Conservation (phyloP, 2,113 vertebrate genomes). For the Enhydra lutris region DNA sequence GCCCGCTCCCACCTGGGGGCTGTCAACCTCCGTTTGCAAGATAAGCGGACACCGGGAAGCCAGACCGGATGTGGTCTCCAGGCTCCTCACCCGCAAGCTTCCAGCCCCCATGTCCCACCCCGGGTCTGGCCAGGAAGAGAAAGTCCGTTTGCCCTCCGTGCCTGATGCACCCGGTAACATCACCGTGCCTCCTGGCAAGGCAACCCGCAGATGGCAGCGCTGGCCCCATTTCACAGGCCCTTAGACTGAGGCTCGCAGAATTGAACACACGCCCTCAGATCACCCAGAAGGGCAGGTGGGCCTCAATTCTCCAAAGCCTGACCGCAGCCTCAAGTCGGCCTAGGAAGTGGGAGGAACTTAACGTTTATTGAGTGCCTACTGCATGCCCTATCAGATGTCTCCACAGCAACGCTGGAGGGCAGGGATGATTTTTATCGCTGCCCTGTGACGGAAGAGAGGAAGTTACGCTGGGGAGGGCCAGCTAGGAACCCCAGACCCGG, state of each 20-base stretch:
- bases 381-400: slow-evolving; percentile 53
- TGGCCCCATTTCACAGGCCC: neutral
- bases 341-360: neutral
- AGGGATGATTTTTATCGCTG: slow-evolving; percentile 38
- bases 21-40: neutral
- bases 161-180: neutral
- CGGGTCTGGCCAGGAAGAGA: neutral
- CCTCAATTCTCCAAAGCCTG: neutral
- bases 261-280: neutral
- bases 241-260: neutral
- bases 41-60: neutral
- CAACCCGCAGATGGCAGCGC: neutral
- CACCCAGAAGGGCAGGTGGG: neutral
- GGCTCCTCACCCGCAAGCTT: neutral
- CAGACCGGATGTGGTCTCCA: slow-evolving; percentile 32
- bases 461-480: neutral
- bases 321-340: neutral
- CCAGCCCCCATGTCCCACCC: neutral
- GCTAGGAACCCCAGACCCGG: neutral
- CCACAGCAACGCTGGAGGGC: slow-evolving; percentile 22
- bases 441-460: slow-evolving; percentile 1
- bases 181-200: neutral
- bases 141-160: neutral
- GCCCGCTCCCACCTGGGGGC: neutral
- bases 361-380: slow-evolving; percentile 57